Evolutionary conservation across 2,888 invertebrate species (phyloP).

Genomic region (Philereme transversata): DNA sequence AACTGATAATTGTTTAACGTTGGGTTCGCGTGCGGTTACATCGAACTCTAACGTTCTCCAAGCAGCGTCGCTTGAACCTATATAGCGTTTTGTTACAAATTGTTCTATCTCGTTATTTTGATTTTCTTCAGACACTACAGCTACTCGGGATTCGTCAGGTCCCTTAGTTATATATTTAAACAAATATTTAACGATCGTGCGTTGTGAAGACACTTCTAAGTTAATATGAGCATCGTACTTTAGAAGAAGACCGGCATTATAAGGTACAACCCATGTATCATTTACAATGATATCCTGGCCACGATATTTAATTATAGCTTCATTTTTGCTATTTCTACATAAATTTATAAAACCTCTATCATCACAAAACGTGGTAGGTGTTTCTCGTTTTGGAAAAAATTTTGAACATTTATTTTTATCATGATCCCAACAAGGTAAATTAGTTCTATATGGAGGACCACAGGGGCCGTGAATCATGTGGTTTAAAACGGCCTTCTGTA

Average conservation of each 20-base stretch:
- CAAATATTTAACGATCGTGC: constrained; percentile 2
- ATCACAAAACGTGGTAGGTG: not conserved
- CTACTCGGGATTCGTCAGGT: constrained; percentile 11
- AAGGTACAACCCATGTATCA: not conserved
- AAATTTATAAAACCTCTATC: constrained; percentile 7
- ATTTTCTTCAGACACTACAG: constrained; percentile 3
- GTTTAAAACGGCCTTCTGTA: constrained; percentile 1
- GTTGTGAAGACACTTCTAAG: constrained; percentile 8
- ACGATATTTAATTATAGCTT: constrained; percentile 1
- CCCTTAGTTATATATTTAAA: constrained; percentile 19
- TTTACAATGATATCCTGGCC: not conserved
- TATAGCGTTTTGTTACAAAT: constrained; percentile 14
- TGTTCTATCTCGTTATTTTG: constrained; percentile 7
- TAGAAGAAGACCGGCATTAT: constrained; percentile 1
- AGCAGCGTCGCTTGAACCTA: constrained; percentile 15
- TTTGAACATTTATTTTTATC: constrained; percentile 10
- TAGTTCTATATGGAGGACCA: constrained; percentile 2
- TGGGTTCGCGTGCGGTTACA: constrained; percentile 17
- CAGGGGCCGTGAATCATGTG: constrained; percentile 7
- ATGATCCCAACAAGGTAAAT: constrained; percentile 9
- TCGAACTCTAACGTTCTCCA: constrained; percentile 18
- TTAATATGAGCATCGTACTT: constrained; percentile 7
- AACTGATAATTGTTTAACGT: constrained; percentile 4
- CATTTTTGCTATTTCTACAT: constrained; percentile 4
- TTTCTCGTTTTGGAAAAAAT: constrained; percentile 14